Percentiles rank a stretch among this genome's conserved stretches.
Evolutionary conservation across 2,797 vertebrate genomes (phyloP).

Genomic region (Pseudopleuronectes americanus): DNA sequence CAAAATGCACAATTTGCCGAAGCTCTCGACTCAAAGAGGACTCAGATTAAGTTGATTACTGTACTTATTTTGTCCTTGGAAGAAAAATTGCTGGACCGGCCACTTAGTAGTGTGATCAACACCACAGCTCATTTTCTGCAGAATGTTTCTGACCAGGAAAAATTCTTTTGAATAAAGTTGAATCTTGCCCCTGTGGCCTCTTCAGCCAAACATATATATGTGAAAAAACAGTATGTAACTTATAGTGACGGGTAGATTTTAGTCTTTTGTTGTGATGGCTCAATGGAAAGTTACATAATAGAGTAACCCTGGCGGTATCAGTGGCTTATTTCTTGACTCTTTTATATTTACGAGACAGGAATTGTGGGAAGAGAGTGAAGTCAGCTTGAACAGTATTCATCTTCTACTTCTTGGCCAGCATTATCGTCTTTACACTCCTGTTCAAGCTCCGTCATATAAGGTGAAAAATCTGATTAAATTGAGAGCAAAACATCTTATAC

Average conservation of each 20-base stretch:
- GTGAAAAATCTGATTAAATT: slow-evolving; percentile 35
- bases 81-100: slow-evolving; percentile 37
- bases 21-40: slow-evolving; percentile 23
- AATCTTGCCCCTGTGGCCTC: neutral
- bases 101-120: slow-evolving; percentile 20
- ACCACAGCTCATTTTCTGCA: slow-evolving; percentile 14
- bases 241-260: neutral
- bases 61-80: slow-evolving; percentile 41
- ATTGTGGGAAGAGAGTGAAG: neutral
- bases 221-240: neutral
- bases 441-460: slow-evolving; percentile 11
- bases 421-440: slow-evolving; percentile 10
- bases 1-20: slow-evolving; percentile 30
- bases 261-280: neutral
- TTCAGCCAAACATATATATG: slow-evolving; percentile 1
- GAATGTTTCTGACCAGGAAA: neutral
- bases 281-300: neutral
- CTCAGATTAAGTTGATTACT: slow-evolving; percentile 37
- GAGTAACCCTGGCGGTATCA: neutral
- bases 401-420: slow-evolving; percentile 3
- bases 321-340: no score
- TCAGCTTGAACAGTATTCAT: neutral
- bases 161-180: neutral
- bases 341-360: neutral
- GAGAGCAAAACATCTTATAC: slow-evolving; percentile 27